phyloP scores from a whole-genome alignment of 2,797 vertebrate species.

The Epinephelus coioides region DNA sequence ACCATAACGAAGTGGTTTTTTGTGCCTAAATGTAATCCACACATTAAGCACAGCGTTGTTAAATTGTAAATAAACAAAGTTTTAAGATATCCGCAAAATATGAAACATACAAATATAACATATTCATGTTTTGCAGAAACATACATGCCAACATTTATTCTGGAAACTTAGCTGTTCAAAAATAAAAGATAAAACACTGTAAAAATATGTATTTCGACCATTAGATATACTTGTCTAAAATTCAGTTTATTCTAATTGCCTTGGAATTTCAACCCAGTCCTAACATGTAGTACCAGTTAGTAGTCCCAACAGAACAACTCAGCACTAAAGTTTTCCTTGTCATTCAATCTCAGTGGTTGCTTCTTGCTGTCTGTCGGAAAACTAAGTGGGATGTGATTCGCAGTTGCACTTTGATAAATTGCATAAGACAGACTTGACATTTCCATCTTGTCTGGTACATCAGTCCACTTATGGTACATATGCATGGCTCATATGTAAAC shows the following conservation, averaged over 20 bases:
- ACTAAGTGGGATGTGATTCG: conserved; percentile 10
- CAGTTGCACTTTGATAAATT: conserved; percentile 18
- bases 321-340: not conserved
- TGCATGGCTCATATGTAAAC: conserved; percentile 11
- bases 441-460: not conserved
- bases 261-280: not conserved
- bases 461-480: not conserved
- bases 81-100: too few relatives aligned
- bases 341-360: not conserved
- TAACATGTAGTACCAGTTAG: not conserved
- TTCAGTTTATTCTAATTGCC: not conserved
- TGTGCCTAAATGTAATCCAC: too few relatives aligned
- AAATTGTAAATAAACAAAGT: too few relatives aligned
- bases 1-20: too few relatives aligned
- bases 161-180: too few relatives aligned
- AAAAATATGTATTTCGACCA: not conserved
- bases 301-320: not conserved
- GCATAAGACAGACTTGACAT: conserved; percentile 26
- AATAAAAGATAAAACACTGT: not conserved
- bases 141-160: too few relatives aligned
- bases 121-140: too few relatives aligned
- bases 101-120: too few relatives aligned
- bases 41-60: too few relatives aligned
- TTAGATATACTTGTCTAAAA: not conserved
- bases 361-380: conserved; percentile 1